Base-by-base conservation (phyloP, 2,888 invertebrate species). In the Epirrhoe tristata region DNA sequence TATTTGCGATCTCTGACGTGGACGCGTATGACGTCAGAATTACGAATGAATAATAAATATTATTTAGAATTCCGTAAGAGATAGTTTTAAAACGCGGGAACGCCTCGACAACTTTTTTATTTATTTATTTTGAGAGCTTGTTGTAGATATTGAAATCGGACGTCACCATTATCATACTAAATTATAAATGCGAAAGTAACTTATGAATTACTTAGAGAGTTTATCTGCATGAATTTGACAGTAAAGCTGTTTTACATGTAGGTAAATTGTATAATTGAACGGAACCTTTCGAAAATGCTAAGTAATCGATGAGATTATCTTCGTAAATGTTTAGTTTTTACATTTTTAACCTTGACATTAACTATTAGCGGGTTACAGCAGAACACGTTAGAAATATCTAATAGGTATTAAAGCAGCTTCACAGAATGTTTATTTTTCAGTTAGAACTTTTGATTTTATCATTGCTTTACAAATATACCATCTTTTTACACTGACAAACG, bases 1-100 rank as follows among this genome's bases (percentile, higher is more conserved):
- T 57, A 31, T 63, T 24, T 39, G 56, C 17, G 39, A 58, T 48
- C 53, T 53, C 46, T 64, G 64, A 64, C 64, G 64, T 54, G 36
- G 58, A 51, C 50, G 48, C 2, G 12, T 57, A 58, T 58, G 58
- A 67, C 66, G 72, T 69, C 63, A 67, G 60, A 17, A 16, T 51
- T 32, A 56, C 55, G 58, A 16, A 48, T 51, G 32, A 34, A 55
- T 60, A 65, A 54, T 39, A 32, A 16, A 36, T 53, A 34, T 61
- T 14, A 17, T 36, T 58, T 56, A 53, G 39, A 36, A 56, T 60
- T 52, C 46, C 24, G 36, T 10, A 52, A 24, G 8, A 43, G 48
- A 56, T 43, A 48, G 36, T 39, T 17, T 55, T 54, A 3, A 34
- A 32, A 32, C 16, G 24, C 24, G 24, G 24, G 3, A 24, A 24